Conservation (phyloP, 1,140 invertebrate genomes). For the Telenomus remus region DNA sequence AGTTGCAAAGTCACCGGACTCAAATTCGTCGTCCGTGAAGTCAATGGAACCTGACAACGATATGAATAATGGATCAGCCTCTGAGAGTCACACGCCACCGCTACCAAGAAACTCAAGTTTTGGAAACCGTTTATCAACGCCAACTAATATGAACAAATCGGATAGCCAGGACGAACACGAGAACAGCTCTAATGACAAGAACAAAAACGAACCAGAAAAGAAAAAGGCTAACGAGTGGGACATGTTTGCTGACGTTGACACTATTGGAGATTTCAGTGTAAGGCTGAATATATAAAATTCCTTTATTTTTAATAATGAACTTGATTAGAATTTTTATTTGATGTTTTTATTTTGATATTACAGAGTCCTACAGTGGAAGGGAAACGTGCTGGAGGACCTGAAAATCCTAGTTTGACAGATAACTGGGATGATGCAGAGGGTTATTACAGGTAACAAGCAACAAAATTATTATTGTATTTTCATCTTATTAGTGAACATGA, state of each 20-base stretch:
- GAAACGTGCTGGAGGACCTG: constrained; percentile 81
- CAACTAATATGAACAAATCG: constrained; percentile 69
- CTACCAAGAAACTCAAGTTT: constrained; percentile 66
- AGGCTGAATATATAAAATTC: constrained; percentile 75
- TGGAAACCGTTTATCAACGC: constrained; percentile 56
- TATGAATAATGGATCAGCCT: constrained; percentile 67
- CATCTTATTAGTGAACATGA: constrained; percentile 18
- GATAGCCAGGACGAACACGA: constrained; percentile 59
- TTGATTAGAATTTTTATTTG: no score
- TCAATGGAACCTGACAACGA: constrained; percentile 64
- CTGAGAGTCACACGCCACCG: constrained; percentile 73
- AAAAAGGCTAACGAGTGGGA: constrained; percentile 83
- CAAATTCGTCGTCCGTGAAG: constrained; percentile 63
- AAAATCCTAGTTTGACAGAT: constrained; percentile 95
- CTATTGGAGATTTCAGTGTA: constrained; percentile 89
- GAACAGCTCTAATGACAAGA: constrained; percentile 64
- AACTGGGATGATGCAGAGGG: constrained; percentile 99
- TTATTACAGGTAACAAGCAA: constrained; percentile 86
- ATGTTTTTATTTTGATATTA: constrained; percentile 63
- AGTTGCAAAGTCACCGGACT: constrained; percentile 63
- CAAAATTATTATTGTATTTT: constrained; percentile 22
- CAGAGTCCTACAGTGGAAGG: constrained; percentile 84
- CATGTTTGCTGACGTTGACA: constrained; percentile 93
- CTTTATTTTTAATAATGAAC: no score
- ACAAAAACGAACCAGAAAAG: constrained; percentile 63